Base-by-base conservation (phyloP, 2,888 invertebrate species). In the Drosophila koepferae region DNA sequence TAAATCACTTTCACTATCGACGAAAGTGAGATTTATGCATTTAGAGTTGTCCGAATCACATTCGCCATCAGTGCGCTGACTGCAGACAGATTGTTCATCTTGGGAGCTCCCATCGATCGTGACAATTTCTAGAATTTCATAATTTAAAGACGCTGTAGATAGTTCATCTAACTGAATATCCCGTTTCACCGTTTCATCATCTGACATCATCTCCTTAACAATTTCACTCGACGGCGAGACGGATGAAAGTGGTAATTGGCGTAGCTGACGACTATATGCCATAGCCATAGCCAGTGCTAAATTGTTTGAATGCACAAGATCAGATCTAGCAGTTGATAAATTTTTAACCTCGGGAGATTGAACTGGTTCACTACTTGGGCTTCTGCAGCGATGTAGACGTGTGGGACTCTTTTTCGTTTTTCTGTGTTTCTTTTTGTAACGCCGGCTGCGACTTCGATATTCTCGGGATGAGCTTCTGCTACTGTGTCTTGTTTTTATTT, bases 31-130 rank as follows among this genome's bases (percentile, higher is more conserved):
- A 8, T 23, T 54, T 61, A 89, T 76, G 46, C 74, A 86, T 51
- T 75, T 74, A 12, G 9, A n/a, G 7, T 12, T 18, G 1, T 53
- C 36, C 18, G 38, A 36, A 16, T 61, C 31, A 3, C 36, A 36
- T 14, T 70, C 62, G 0, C 49, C 62, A 10, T 56, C 69, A 20
- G 18, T n/a, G n/a, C n/a, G 49, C 5, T 63, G 74, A 44, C 56
- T 63, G 2, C 10, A 54, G 14, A 38, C 16, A 8, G 68, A 68
- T n/a, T 63, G 43, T 6, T 77, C 79, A 8, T 71, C 74, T 9
- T 55, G 69, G 1, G 90, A 88, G 43, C 88, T 86, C 0, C 91
- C 54, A 41, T 85, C 74, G 34, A 91, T 90, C 10, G 90, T 90
- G 1, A 82, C 61, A 14, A 90, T 71, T 16, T 80, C 77, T 3